Evolutionary conservation across 2,888 invertebrate genomes (phyloP), one percentile per base, ranked within the genome.

Genomic region (Cylindroiulus punctatus): DNA sequence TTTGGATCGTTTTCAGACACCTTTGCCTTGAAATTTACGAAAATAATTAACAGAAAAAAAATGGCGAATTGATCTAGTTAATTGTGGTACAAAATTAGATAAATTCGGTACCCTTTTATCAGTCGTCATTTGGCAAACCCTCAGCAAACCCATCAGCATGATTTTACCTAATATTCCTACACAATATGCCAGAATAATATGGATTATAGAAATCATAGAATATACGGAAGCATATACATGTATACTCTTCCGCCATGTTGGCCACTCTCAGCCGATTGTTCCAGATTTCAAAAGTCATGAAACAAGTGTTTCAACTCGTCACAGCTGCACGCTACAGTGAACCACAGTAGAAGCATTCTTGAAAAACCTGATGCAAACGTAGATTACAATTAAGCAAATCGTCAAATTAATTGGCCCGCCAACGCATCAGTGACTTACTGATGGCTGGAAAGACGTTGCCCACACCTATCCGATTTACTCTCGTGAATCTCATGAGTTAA

Each of bases 391-490:
- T 65, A 65, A 26, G 65, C 10, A 10, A 65, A 65, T 65, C 26
- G 12, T 65, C 26, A 65, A 65, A 65, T 65, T 22, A 65, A 65
- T 65, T 65, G 26, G 10, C 1, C 65, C 10, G 10, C 26, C 65
- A n/a, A 65, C 65, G 65, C 65, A 65, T 65, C 65, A 65, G 65
- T 65, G 65, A 65, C 8, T 65, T 65, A 65, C 65, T 65, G 65
- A 65, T 26, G 65, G 65, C 12, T 65, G 65, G 7, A n/a, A 65
- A n/a, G 65, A 65, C 65, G 65, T 65, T 65, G 65, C 65, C 44
- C 7, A 22, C 17, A 57, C 22, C 17, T 22, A 57, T 57, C 22
- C 22, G 57, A n/a, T n/a, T 36, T 36, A 36, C 36, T 4, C 2
- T 7, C 4, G 22, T 10, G 26, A 65, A 65, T 22, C 65, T 65